Conservation (phyloP, 2,888 invertebrate species). For the Reticulitermes lucifugus region DNA sequence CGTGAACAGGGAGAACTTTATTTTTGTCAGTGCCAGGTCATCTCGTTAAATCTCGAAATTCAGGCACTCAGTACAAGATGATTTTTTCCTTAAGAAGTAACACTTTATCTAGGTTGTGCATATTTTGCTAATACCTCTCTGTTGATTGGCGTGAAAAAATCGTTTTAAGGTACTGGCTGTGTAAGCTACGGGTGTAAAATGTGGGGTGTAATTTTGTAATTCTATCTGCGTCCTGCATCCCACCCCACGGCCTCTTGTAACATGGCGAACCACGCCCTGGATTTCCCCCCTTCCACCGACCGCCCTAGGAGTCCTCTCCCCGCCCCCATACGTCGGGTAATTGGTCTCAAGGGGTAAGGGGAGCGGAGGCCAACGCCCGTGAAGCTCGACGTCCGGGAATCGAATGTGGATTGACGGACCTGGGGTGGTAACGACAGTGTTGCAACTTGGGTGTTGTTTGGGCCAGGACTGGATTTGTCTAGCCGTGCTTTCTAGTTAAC, state of each 20-base stretch:
- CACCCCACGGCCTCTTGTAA: neutral
- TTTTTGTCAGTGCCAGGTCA: too few species aligned
- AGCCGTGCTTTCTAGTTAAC: too few species aligned
- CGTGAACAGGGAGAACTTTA: too few species aligned
- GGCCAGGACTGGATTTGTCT: too few species aligned
- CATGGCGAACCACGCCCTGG: conserved; percentile 34
- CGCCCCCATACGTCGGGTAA: conserved; percentile 6
- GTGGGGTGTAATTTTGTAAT: neutral
- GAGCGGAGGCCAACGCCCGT: conserved; percentile 37
- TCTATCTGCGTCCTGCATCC: neutral
- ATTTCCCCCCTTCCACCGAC: neutral
- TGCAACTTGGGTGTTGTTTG: too few species aligned
- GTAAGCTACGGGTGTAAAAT: neutral
- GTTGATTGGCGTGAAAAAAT: too few species aligned
- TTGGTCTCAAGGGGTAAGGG: conserved; percentile 37
- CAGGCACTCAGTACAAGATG: too few species aligned
- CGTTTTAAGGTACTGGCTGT: neutral
- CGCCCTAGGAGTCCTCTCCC: neutral
- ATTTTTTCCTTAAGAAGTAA: too few species aligned
- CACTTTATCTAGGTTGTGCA: too few species aligned
- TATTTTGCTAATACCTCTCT: too few species aligned
- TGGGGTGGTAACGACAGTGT: neutral
- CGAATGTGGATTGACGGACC: conserved; percentile 18
- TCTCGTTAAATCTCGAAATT: too few species aligned
- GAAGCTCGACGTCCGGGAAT: conserved; percentile 4